Evolutionary conservation across 2,888 invertebrate genomes (phyloP), one percentile per base, ranked within the genome.

Genomic region (Nasonovia ribisnigri): DNA sequence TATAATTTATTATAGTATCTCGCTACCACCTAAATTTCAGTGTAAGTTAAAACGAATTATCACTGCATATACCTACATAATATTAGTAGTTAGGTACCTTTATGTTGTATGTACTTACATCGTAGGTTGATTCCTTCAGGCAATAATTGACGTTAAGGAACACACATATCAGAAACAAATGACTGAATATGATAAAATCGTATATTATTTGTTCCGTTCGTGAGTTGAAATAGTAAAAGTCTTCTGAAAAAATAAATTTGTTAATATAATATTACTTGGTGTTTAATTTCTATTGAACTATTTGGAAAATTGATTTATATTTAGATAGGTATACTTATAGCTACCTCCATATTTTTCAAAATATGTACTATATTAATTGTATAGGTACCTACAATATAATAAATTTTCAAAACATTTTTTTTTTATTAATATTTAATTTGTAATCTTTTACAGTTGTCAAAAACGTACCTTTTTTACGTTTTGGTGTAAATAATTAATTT

Each of bases 161-260:
- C 43, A 91, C 29, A 57, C 20, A 43, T 91, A 91, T 91, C 46
- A 57, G 11, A 84, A 91, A 91, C 84, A 91, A 51, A 84, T 43
- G 24, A 57, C 8, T 29, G 43, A 91, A 91, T 43, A 57, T 29
- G 43, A 24, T 43, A 20, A 54, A 29, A 29, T 54, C 57, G n/a
- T 84, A 20, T n/a, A 24, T 1, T 84, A 84, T 46, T 42, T 86
- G 51, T 84, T 54, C 11, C 60, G 8, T 1, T 1, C 43, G 24
- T 24, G 51, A 6, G 5, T 60, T 20, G n/a, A 57, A 88, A 43
- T 46, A 43, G 10, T 43, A 57, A 26, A 3, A 20, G 3, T 6
- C 13, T 1, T 57, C 89, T 89, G 43, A 89, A 89, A 89, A 42
- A 13, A 43, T 4, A 86, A 46, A 46, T 26, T 26, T 43, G 26